Evolutionary conservation across 1,140 invertebrate species (phyloP).

Genomic region (Leptinotarsa undecemlineata): DNA sequence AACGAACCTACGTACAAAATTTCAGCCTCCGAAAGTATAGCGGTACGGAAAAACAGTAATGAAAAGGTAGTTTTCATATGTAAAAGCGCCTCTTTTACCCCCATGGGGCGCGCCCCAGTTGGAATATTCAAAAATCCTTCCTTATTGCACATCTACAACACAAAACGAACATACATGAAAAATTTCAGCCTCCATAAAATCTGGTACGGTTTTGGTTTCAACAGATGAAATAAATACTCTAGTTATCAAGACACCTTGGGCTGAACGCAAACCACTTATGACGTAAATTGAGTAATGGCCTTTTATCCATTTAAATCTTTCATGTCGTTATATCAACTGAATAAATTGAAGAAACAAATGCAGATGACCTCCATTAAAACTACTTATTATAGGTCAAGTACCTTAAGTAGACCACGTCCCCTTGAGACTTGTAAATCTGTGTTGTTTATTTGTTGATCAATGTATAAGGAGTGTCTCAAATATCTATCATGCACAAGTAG

Average conservation of each 20-base stretch:
- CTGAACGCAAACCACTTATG: slow-evolving; percentile 10
- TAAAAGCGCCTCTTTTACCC: no score
- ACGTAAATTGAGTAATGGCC: slow-evolving; percentile 14
- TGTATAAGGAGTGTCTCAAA: not conserved
- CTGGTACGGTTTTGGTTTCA: not conserved
- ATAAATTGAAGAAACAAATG: slow-evolving; percentile 20
- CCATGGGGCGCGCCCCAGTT: no score
- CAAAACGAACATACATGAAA: no score
- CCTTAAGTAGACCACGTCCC: slow-evolving; percentile 14
- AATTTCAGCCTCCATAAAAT: no score
- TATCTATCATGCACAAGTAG: no score
- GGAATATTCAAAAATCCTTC: no score
- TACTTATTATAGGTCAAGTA: slow-evolving; percentile 18
- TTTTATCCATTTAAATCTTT: slow-evolving; percentile 16
- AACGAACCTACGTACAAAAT: no score
- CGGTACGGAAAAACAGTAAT: no score
- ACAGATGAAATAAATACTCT: not conserved
- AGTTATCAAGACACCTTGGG: slow-evolving; percentile 4
- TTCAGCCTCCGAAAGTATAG: no score
- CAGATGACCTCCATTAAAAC: slow-evolving; percentile 18
- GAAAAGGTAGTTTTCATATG: no score
- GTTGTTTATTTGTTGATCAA: not conserved
- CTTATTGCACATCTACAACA: no score
- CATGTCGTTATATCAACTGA: slow-evolving; percentile 6
- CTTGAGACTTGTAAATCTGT: slow-evolving; percentile 2